A percentile compares a stretch with the other conserved stretches of the same genome.
Conservation (phyloP, 2,797 vertebrate species). For the Gymnothorax reevesii region DNA sequence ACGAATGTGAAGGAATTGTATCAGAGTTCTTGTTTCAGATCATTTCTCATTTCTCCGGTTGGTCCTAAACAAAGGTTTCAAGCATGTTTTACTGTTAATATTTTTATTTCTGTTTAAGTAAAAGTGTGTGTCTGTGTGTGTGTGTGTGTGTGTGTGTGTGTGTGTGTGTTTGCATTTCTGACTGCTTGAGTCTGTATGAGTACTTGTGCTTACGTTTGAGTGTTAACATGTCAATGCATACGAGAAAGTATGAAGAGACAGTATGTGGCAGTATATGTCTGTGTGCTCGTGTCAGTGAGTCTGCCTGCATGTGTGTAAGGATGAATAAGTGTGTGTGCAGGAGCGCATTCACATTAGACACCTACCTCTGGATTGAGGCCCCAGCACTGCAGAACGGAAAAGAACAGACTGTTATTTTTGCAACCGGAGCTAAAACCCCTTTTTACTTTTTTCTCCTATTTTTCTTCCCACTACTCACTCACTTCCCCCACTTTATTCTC, state of each 20-base stretch:
- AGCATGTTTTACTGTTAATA: constrained; percentile 43
- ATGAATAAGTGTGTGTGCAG: not conserved
- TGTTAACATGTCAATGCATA: not conserved
- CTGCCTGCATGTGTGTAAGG: not conserved
- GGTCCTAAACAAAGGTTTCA: not conserved
- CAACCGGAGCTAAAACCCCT: not conserved
- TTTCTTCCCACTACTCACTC: not conserved
- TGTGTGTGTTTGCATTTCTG: not conserved
- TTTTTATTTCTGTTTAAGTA: not conserved
- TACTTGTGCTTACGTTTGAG: not conserved
- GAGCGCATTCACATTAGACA: constrained; percentile 10
- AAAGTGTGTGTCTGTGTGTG: not conserved
- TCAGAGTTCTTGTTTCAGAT: constrained; percentile 38
- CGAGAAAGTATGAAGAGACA: not conserved
- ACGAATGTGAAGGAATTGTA: constrained; percentile 36
- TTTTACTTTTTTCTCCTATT: not conserved
- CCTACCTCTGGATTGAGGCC: constrained; percentile 60
- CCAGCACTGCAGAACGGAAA: constrained; percentile 56
- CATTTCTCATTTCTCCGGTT: constrained; percentile 56
- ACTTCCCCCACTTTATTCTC: not conserved
- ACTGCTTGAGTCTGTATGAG: not conserved
- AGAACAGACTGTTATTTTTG: constrained; percentile 8
- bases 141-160: not conserved
- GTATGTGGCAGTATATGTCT: not conserved
- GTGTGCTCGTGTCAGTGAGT: not conserved